Percentiles rank a stretch among this genome's conserved stretches.
phyloP scores from a whole-genome alignment of 2,888 invertebrate species.

The Barypeithes pellucidus region DNA sequence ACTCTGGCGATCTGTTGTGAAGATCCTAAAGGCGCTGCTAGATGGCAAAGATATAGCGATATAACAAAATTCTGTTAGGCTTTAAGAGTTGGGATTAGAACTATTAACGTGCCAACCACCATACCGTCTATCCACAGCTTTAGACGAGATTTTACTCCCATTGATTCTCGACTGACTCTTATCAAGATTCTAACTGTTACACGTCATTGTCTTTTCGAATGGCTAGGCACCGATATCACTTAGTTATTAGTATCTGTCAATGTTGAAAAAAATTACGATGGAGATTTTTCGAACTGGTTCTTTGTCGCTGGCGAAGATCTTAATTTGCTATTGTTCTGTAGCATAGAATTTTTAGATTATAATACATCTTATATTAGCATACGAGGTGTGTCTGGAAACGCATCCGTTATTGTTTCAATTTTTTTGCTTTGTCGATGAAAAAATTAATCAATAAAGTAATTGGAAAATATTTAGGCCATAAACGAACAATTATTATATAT shows the following conservation, averaged over 20 bases:
- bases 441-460: no score
- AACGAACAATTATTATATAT: no score
- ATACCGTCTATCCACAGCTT: no score
- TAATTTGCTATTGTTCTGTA: slow-evolving; percentile 32
- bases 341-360: slow-evolving; percentile 12
- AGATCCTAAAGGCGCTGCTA: slow-evolving; percentile 60
- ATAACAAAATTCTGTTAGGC: no score
- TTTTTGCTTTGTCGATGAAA: no score
- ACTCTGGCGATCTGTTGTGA: slow-evolving; percentile 19
- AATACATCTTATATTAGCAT: slow-evolving; percentile 1
- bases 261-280: slow-evolving; percentile 49
- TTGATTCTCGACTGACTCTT: slow-evolving; percentile 25
- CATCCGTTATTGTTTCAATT: no score
- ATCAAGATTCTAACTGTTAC: slow-evolving; percentile 65
- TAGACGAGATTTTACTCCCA: slow-evolving; percentile 4
- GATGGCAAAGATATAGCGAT: no score
- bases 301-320: slow-evolving; percentile 34
- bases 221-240: slow-evolving; percentile 64
- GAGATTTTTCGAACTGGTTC: slow-evolving; percentile 33
- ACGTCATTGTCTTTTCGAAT: slow-evolving; percentile 66
- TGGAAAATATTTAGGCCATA: no score
- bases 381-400: neutral
- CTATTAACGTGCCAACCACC: no score
- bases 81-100: no score
- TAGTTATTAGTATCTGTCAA: slow-evolving; percentile 67